Conservation (phyloP, 2,113 vertebrate genomes). For the Genyomyrus donnyi region DNA sequence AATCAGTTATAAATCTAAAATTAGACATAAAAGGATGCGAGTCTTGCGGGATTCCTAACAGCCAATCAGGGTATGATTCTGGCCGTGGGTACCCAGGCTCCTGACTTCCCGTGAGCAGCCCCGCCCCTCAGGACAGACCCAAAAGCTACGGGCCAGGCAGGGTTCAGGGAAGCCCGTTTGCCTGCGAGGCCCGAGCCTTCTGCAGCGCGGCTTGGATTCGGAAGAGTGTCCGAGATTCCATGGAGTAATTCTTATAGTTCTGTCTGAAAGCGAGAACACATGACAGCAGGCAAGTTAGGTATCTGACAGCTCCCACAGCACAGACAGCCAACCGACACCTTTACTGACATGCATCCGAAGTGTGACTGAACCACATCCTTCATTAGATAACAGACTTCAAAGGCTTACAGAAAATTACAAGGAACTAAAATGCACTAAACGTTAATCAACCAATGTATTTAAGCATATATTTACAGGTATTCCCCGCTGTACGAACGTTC, state of each 20-base stretch:
- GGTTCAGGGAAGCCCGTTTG: constrained; percentile 62
- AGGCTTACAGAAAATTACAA: neutral
- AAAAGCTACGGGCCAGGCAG: constrained; percentile 50
- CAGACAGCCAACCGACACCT: neutral
- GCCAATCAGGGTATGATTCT: neutral
- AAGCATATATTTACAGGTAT: neutral
- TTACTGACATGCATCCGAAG: neutral
- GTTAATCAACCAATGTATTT: neutral
- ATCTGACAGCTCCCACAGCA: neutral
- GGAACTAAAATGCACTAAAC: neutral
- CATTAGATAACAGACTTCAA: neutral
- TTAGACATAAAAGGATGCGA: neutral
- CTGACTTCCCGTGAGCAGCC: neutral
- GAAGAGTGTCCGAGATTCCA: constrained; percentile 98
- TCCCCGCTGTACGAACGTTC: neutral
- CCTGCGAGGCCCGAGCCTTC: constrained; percentile 70
- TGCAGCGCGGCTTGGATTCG: constrained; percentile 90
- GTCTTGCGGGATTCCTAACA: neutral
- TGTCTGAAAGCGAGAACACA: constrained; percentile 63
- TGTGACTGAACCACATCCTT: neutral
- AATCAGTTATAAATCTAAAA: neutral
- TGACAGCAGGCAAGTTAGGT: neutral
- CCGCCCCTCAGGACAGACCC: neutral
- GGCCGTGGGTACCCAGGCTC: neutral
- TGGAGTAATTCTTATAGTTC: constrained; percentile 98